Percentiles rank a stretch among this genome's conserved stretches.
phyloP scores from a whole-genome alignment of 2,113 vertebrate genomes.

The Perognathus longimembris region DNA sequence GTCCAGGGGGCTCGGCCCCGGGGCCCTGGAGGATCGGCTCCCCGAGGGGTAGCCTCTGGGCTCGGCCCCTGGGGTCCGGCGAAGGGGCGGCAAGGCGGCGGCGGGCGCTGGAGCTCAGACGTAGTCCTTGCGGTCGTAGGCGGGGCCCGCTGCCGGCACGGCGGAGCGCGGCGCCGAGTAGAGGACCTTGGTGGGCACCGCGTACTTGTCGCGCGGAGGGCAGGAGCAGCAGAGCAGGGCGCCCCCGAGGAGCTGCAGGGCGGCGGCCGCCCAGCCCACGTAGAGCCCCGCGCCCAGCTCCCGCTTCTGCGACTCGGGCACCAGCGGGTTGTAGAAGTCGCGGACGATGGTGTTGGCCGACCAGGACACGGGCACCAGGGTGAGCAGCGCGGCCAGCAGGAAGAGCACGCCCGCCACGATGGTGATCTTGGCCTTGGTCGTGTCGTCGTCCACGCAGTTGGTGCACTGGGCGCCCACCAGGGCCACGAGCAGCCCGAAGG shows the following conservation, averaged over 20 bases:
- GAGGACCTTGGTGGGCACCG: conserved; percentile 86
- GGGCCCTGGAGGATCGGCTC: neutral
- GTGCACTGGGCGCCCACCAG: conserved; percentile 95
- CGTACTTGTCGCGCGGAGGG: conserved; percentile 91
- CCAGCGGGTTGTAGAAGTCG: conserved; percentile 92
- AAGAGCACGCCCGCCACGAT: conserved; percentile 92
- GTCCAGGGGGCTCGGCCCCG: too few relatives aligned
- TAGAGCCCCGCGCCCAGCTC: conserved; percentile 93
- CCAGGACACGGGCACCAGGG: conserved; percentile 92
- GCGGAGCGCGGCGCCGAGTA: conserved; percentile 92
- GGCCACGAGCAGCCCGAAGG: conserved; percentile 91
- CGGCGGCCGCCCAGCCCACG: conserved; percentile 93
- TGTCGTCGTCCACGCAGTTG: conserved; percentile 92
- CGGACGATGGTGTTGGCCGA: conserved; percentile 93
- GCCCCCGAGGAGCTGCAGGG: conserved; percentile 91
- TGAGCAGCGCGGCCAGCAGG: conserved; percentile 90
- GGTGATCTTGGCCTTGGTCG: conserved; percentile 91
- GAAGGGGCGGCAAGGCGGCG: neutral
- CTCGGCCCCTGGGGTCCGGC: neutral
- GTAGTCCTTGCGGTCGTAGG: conserved; percentile 94
- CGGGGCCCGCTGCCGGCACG: conserved; percentile 80
- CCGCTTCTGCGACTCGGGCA: conserved; percentile 90
- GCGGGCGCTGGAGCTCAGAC: conserved; percentile 86
- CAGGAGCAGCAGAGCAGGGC: conserved; percentile 95
- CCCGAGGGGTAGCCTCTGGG: neutral